A percentile compares a stretch with the other conserved stretches of the same genome.
Evolutionary conservation across 1,140 invertebrate species (phyloP).

Genomic region (Drosophila nasuta): DNA sequence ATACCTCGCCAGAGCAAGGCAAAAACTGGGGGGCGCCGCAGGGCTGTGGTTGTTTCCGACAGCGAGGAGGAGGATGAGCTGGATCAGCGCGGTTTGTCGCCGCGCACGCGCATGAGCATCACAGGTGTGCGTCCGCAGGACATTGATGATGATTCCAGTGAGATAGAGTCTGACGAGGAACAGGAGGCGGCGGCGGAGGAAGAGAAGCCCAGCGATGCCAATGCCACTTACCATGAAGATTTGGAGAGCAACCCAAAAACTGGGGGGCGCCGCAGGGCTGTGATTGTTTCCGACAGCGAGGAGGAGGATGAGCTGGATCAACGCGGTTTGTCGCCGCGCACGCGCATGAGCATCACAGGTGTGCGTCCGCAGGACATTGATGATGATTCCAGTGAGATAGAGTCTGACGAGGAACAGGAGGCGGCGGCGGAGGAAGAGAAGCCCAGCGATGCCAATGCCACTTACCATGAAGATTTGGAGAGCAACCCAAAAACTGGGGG

Average conservation of each 20-base stretch:
- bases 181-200: not conserved
- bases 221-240: not conserved
- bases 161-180: conserved; percentile 70
- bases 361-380: conserved; percentile 67
- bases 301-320: conserved; percentile 73
- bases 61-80: conserved; percentile 72
- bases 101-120: conserved; percentile 79
- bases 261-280: not conserved
- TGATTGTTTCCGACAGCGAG: conserved; percentile 55
- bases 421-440: no score
- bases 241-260: not conserved
- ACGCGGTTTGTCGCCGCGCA: conserved; percentile 68
- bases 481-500: not conserved
- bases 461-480: no score
- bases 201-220: not conserved
- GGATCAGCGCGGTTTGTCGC: conserved; percentile 67
- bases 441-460: not conserved
- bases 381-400: conserved; percentile 75
- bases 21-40: not conserved
- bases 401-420: conserved; percentile 55
- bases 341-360: conserved; percentile 81
- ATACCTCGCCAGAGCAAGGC: not conserved
- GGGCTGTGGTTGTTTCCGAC: conserved; percentile 39
- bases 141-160: conserved; percentile 67
- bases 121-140: conserved; percentile 74